phyloP scores from a whole-genome alignment of 2,113 vertebrate species.

The Gymnorhina tibicen region DNA sequence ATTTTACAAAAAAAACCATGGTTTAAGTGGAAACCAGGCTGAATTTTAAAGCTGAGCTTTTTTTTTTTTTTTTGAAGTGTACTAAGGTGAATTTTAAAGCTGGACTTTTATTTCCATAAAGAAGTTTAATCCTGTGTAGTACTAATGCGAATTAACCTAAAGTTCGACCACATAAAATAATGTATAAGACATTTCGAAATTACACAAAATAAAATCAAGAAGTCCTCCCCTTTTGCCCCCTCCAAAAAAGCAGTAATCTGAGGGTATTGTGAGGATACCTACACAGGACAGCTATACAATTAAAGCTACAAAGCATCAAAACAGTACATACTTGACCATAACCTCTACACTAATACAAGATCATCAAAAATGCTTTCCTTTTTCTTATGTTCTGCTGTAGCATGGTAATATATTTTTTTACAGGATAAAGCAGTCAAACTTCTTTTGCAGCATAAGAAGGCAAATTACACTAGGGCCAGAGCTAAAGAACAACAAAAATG shows the following conservation, averaged over 20 bases:
- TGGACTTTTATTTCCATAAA: background rate
- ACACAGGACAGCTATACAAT: background rate
- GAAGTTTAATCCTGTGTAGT: background rate
- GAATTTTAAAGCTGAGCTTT: background rate
- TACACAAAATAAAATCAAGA: background rate
- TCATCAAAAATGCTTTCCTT: background rate
- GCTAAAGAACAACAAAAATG: background rate
- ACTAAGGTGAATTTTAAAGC: background rate
- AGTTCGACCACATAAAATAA: background rate
- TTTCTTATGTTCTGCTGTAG: background rate
- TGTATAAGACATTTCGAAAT: background rate
- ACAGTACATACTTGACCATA: background rate
- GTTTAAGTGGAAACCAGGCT: background rate
- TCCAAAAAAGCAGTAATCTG: background rate
- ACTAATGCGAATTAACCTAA: background rate
- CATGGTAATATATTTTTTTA: background rate
- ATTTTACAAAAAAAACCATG: background rate
- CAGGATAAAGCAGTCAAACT: conserved; percentile 1
- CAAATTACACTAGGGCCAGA: conserved; percentile 24
- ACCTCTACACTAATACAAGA: background rate
- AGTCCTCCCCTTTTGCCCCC: background rate
- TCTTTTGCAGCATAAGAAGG: conserved; percentile 2
- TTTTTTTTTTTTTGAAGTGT: background rate
- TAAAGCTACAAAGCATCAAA: background rate
- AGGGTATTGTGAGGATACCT: background rate